Percentiles rank a stretch among this genome's conserved stretches.
phyloP scores from a whole-genome alignment of 2,888 invertebrate species.

The Endotricha flammealis region DNA sequence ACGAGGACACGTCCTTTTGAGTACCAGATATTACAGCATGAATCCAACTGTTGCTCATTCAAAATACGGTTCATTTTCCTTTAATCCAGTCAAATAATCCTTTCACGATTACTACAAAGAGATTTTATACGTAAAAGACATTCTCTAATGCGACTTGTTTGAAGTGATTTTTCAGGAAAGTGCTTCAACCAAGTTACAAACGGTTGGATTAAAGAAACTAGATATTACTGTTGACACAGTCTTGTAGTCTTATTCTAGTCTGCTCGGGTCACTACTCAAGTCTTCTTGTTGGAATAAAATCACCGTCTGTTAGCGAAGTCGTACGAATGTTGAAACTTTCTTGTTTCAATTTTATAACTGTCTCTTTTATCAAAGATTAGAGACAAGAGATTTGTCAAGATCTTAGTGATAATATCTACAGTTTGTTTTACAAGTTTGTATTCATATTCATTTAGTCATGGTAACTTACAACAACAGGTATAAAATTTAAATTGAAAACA shows the following conservation, averaged over 20 bases:
- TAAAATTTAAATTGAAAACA: too few species aligned
- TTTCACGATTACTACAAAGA: conserved; percentile 35
- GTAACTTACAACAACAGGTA: too few species aligned
- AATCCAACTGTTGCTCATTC: conserved; percentile 13
- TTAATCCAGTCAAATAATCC: conserved; percentile 26
- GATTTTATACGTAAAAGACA: conserved; percentile 32
- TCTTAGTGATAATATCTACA: too few species aligned
- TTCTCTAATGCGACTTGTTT: conserved; percentile 41
- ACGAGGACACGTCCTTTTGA: conserved; percentile 18
- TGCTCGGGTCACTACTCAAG: neutral
- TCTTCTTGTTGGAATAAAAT: neutral
- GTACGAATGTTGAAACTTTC: too few species aligned
- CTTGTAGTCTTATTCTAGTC: neutral
- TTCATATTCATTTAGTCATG: too few species aligned
- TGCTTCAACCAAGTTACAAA: conserved; percentile 19
- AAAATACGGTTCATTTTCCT: conserved; percentile 16
- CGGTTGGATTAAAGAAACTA: conserved; percentile 7
- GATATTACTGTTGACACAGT: neutral
- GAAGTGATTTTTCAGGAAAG: conserved; percentile 35
- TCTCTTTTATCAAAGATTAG: too few species aligned
- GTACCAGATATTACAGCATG: neutral
- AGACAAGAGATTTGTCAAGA: too few species aligned
- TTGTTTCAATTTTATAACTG: too few species aligned
- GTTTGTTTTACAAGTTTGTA: too few species aligned
- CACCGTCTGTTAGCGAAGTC: too few species aligned